Evolutionary conservation across 1,140 invertebrate species (phyloP).

Genomic region (Macrostomum lignano): DNA sequence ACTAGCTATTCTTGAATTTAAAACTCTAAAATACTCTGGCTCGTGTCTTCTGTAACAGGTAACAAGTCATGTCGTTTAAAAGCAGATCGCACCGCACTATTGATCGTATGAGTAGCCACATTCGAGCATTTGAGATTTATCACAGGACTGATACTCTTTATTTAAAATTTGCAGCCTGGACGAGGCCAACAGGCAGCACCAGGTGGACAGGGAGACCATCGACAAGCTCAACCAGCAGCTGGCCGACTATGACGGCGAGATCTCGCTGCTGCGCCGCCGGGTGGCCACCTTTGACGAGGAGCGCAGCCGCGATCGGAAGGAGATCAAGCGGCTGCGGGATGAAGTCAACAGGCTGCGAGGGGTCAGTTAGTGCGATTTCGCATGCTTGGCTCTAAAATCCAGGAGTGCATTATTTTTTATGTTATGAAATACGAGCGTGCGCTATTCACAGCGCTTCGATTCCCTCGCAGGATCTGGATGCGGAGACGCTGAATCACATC

Average conservation of each 20-base stretch:
- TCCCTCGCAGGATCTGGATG: conserved; percentile 22
- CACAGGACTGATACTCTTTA: no score
- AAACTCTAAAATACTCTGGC: neutral
- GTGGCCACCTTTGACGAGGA: neutral
- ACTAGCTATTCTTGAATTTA: neutral
- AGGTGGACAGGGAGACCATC: conserved; percentile 2
- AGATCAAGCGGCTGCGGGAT: neutral
- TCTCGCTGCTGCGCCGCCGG: neutral
- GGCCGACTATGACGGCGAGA: conserved; percentile 5
- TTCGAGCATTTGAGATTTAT: no score
- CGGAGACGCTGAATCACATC: conserved; percentile 22
- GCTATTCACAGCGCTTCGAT: neutral
- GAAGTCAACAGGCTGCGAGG: conserved; percentile 2
- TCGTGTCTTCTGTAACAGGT: no score
- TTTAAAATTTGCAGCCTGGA: conserved; percentile 1
- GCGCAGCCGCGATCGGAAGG: conserved; percentile 1
- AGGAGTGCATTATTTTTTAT: no score
- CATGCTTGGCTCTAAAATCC: no score
- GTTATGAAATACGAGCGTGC: neutral
- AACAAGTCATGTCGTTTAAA: no score
- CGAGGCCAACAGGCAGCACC: neutral
- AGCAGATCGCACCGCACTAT: no score
- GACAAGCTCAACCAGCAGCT: neutral
- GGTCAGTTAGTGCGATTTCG: conserved; percentile 3
- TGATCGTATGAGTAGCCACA: no score